Base-by-base conservation (phyloP, 1,140 invertebrate genomes). In the Bursaphelenchus mucronatus region DNA sequence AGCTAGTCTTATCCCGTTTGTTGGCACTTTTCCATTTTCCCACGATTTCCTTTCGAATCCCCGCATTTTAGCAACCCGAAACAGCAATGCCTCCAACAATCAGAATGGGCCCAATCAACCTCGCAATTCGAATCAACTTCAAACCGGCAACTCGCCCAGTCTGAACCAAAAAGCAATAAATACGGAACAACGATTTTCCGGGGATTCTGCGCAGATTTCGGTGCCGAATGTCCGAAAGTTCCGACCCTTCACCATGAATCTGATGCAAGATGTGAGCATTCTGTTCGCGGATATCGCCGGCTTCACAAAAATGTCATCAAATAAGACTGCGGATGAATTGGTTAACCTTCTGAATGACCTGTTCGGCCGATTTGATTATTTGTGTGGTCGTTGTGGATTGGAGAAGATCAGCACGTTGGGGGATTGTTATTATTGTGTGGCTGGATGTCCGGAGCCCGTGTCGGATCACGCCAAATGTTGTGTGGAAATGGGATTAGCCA, bases 211-310 rank as follows among this genome's bases (percentile, higher is more conserved):
- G 53, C 11, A 39, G 44, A 57, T 58, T 44, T 47, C 17, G 41
- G 62, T 78, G 30, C 78, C 78, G 6, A 74, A 73, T 67, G 77
- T 80, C 13, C 74, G 89, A 1, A 83, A 92, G 15, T 94, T 94
- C 79, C 85, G 91, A 58, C 91, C 91, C 3, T 94, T 94, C 75
- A 93, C 92, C 75, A 96, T 96, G 91, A 89, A 90, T 80, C 88
- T 88, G 45, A 94, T 95, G 90, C 82, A 85, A 17, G 82, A 87
- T 71, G 86, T 87, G 9, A 86, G 90, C 81, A 97, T 97, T 74
- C 82, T 97, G 57, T 97, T 97, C 82, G 93, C 93, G 41, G 94
- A 97, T 81, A 96, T 97, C 78, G 92, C 95, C 17, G 94, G 94
- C 6, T 97, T 97, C 81, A 97, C 94, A 0, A 89, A 88, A 77